Conservation (phyloP, 2,888 invertebrate genomes). For the Pharmacophagus antenor region DNA sequence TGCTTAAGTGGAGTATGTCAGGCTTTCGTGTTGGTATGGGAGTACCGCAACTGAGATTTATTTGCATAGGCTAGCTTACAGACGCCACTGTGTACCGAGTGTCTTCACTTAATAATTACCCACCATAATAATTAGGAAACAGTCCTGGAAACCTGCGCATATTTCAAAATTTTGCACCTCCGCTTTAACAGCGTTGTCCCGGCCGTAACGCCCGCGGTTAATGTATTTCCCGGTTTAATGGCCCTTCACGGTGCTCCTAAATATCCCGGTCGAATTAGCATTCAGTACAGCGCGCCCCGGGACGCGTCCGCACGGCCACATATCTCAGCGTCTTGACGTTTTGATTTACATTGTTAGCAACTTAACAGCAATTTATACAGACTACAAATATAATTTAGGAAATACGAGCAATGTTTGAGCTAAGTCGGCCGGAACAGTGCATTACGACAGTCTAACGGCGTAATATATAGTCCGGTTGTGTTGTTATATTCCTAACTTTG, state of each 20-base stretch:
- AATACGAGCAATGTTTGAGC: conserved; percentile 10
- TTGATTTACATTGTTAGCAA: conserved; percentile 31
- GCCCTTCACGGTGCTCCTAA: conserved; percentile 33
- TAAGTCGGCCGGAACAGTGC: conserved; percentile 9
- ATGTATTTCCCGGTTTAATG: conserved; percentile 22
- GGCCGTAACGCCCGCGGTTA: conserved; percentile 1
- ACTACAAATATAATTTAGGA: conserved; percentile 26
- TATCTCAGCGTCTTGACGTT: conserved; percentile 29
- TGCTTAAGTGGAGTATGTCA: too few species aligned
- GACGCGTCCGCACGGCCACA: conserved; percentile 21
- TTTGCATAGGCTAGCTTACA: too few species aligned
- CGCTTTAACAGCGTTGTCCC: not conserved
- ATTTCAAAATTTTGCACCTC: conserved; percentile 7
- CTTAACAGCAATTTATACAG: conserved; percentile 27
- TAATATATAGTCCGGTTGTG: conserved; percentile 7
- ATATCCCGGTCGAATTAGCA: conserved; percentile 36
- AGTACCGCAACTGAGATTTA: too few species aligned
- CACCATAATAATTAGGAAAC: not conserved
- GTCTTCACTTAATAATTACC: too few species aligned
- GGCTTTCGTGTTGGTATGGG: too few species aligned
- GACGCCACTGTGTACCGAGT: too few species aligned
- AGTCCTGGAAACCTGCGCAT: not conserved
- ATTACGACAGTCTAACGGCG: not conserved
- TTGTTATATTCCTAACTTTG: conserved; percentile 2
- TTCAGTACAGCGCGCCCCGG: conserved; percentile 32